Percentiles rank a stretch among this genome's conserved stretches.
phyloP scores from a whole-genome alignment of 2,888 invertebrate species.

The Acrobasis suavella region DNA sequence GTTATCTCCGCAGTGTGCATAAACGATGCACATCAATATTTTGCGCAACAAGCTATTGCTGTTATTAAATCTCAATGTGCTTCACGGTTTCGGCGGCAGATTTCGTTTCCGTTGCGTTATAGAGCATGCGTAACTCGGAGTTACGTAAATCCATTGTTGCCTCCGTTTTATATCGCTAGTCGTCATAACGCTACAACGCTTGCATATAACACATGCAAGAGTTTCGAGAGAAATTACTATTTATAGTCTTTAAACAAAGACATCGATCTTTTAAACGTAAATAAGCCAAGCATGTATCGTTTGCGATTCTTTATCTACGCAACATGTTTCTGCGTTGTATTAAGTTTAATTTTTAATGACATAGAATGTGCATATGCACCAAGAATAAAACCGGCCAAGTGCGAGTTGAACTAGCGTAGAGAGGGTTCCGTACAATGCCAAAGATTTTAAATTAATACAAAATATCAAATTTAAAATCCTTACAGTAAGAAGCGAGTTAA shows the following conservation, averaged over 20 bases:
- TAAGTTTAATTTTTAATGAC: background rate
- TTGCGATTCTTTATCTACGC: background rate
- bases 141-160: constrained; percentile 66
- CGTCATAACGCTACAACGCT: constrained; percentile 44
- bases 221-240: background rate
- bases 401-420: no score
- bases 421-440: no score
- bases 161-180: constrained; percentile 33
- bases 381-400: no score
- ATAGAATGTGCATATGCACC: no score
- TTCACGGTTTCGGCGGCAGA: constrained; percentile 56
- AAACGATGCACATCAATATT: constrained; percentile 19
- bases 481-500: no score
- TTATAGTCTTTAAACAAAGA: background rate
- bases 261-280: background rate
- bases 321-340: background rate
- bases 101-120: constrained; percentile 55
- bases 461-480: no score
- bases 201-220: constrained; percentile 34
- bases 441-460: no score
- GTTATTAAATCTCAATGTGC: constrained; percentile 54
- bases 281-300: background rate
- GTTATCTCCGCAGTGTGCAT: background rate
- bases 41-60: constrained; percentile 42
- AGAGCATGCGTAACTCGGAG: constrained; percentile 47